These are phyloP conservation scores for Leucophenga montana DNA, from an alignment of 2,888 invertebrate genomes.

Conservation along the genomic window DNA sequence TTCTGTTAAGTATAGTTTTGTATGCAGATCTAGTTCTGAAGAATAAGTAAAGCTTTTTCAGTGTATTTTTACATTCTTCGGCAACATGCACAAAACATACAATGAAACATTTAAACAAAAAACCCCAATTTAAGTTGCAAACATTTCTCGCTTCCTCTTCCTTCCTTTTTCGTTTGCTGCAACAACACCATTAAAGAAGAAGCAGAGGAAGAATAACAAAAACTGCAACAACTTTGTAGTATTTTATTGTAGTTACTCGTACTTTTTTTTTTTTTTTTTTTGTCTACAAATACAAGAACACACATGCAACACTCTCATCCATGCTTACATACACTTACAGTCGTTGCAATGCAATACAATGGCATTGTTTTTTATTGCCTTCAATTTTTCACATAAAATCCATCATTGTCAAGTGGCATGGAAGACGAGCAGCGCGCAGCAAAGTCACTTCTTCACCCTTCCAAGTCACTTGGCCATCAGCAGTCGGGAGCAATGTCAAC, in stretches of 20 bases:
- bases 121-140: constrained; percentile 58
- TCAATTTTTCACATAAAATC: constrained; percentile 67
- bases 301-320: not conserved
- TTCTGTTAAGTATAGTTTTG: too few species aligned
- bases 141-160: constrained; percentile 43
- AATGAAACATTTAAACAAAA: constrained; percentile 64
- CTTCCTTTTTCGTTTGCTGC: not conserved
- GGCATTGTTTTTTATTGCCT: constrained; percentile 42
- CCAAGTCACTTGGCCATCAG: too few species aligned
- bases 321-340: not conserved
- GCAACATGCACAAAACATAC: constrained; percentile 37
- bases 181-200: not conserved
- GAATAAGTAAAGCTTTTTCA: not conserved
- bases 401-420: constrained; percentile 65
- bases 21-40: not conserved
- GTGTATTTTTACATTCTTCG: not conserved
- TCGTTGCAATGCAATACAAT: constrained; percentile 37
- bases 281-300: not conserved
- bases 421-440: constrained; percentile 54
- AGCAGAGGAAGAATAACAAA: constrained; percentile 3
- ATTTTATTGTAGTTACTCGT: constrained; percentile 20
- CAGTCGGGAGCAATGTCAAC: constrained; percentile 4
- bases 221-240: constrained; percentile 20
- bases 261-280: constrained; percentile 12
- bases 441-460: not conserved